A percentile compares a stretch with the other conserved stretches of the same genome.
phyloP scores from a whole-genome alignment of 2,797 vertebrate genomes.

The Pseudopleuronectes americanus region DNA sequence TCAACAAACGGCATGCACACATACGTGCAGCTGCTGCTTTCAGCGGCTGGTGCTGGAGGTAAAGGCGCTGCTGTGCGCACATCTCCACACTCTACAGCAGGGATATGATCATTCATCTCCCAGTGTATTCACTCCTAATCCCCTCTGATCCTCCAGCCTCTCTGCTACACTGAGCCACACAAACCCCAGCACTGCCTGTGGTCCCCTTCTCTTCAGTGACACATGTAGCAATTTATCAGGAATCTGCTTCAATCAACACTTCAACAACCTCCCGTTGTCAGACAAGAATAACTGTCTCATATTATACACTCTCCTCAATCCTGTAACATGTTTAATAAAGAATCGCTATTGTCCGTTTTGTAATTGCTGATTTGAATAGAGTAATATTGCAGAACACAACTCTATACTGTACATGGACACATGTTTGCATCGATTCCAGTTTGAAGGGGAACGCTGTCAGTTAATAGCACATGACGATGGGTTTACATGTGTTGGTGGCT shows the following conservation, averaged over 20 bases:
- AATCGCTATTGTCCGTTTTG: background rate
- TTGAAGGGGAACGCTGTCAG: background rate
- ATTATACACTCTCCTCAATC: background rate
- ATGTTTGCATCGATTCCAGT: background rate
- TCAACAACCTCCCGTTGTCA: slow-evolving; percentile 7
- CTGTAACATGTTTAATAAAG: background rate
- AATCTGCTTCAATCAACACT: slow-evolving; percentile 55
- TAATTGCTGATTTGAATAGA: background rate
- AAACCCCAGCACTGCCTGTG: slow-evolving; percentile 32
- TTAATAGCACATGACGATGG: background rate
- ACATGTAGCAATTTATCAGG: slow-evolving; percentile 52
- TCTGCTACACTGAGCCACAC: slow-evolving; percentile 11
- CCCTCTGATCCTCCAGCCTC: slow-evolving; percentile 46
- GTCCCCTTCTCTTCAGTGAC: slow-evolving; percentile 40
- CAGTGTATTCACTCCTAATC: slow-evolving; percentile 32
- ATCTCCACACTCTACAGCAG: slow-evolving; percentile 1
- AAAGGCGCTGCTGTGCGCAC: slow-evolving; percentile 22
- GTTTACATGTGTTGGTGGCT: background rate
- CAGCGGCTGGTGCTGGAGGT: slow-evolving; percentile 12
- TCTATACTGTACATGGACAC: too few species aligned
- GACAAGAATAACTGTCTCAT: slow-evolving; percentile 13
- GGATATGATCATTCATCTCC: slow-evolving; percentile 40
- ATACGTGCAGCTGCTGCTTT: slow-evolving; percentile 34
- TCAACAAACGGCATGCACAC: slow-evolving; percentile 28
- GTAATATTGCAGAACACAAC: too few species aligned